These are phyloP conservation scores for Epinotia demarniana DNA, from an alignment of 2,888 invertebrate genomes.

Conservation along the genomic window DNA sequence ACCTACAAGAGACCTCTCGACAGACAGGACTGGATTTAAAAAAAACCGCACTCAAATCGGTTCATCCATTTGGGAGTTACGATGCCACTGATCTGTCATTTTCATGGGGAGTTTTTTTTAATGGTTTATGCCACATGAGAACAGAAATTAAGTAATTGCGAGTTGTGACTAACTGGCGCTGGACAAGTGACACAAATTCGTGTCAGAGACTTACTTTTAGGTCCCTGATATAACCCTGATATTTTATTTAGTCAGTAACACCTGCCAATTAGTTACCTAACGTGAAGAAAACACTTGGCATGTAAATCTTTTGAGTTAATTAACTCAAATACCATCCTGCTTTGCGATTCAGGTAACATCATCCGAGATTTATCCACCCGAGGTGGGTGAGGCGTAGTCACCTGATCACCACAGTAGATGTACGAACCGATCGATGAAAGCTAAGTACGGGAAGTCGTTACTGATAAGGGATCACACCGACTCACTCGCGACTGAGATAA, in stretches of 20 bases:
- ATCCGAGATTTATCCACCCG: not conserved
- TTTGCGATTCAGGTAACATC: not conserved
- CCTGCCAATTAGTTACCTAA: not conserved
- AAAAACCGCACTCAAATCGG: too few relatives aligned
- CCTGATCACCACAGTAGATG: not conserved
- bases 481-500: slow-evolving; percentile 25
- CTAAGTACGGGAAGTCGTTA: slow-evolving; percentile 33
- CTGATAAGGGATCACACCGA: slow-evolving; percentile 34
- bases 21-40: too few relatives aligned
- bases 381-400: not conserved
- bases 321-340: not conserved
- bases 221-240: too few relatives aligned
- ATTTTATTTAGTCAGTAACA: too few relatives aligned
- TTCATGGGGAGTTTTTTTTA: too few relatives aligned
- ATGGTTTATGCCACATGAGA: too few relatives aligned
- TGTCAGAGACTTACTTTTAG: not conserved
- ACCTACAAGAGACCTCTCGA: too few relatives aligned
- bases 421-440: slow-evolving; percentile 34
- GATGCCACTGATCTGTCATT: too few relatives aligned
- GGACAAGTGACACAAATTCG: not conserved
- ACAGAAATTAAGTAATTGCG: too few relatives aligned
- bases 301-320: not conserved
- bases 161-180: not conserved
- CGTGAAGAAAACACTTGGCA: not conserved
- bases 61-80: too few relatives aligned